Evolutionary conservation across 2,888 invertebrate species (phyloP), one percentile per base, ranked within the genome.

Genomic region (Pseudanteris insignis): DNA sequence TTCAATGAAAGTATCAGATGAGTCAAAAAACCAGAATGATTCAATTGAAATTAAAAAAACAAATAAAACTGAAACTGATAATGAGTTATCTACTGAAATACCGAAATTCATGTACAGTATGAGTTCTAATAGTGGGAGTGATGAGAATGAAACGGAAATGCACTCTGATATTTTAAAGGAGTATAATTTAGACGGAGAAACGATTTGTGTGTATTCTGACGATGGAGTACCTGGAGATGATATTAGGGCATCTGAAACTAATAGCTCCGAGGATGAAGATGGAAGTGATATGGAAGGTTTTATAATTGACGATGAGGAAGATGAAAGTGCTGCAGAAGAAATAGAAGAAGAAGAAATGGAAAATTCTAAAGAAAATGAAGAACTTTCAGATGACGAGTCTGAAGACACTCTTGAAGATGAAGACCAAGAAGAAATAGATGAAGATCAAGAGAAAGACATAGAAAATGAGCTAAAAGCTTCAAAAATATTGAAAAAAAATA

Each of bases 191-290:
- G 58, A 67, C 40, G 77, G 76, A 1, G 58, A 64, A 8, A 63
- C 53, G 5, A 2, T 13, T 2, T 4, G 44, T 0, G 55, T 66
- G 7, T 71, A 71, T 63, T 68, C 73, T 2, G 76, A 77, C 57
- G 75, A 77, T 36, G 62, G 72, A 38, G 68, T 73, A 1, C 57
- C 67, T 9, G 75, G 65, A 2, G 76, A 77, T 54, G 72, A 72
- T 7, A 75, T 76, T 15, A 64, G 71, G 55, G 67, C 50, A 13
- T 75, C 76, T 2, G 76, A 77, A 64, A 66, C 67, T 0, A 75
- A 76, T 43, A 66, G 51, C 2, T 72, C 73, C 1, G 73, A 74
- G 41, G 59, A 68, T 2, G 62, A 70, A 28, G 75, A 70, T 14
- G 73, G 70, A 6, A 67, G 67, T 8, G 71, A 75, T 64, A 59